Percentiles rank a stretch among this genome's conserved stretches.
Conservation (phyloP, 2,113 vertebrate species). For the Grus americana region DNA sequence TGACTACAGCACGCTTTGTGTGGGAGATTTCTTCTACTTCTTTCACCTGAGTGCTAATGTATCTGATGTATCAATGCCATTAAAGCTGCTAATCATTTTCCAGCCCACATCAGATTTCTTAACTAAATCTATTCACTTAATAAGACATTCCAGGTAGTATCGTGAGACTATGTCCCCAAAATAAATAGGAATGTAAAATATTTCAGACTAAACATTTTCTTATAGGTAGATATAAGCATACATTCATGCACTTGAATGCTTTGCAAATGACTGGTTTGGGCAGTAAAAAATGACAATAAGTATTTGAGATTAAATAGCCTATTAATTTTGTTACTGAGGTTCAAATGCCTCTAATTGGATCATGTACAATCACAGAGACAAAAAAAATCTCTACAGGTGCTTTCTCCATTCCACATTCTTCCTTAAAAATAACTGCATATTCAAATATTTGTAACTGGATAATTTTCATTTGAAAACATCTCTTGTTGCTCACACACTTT, state of each 20-base stretch:
- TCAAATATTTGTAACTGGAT: background rate
- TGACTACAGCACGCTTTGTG: background rate
- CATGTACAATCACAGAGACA: background rate
- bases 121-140: background rate
- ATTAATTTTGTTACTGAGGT: background rate
- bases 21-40: constrained; percentile 21
- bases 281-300: background rate
- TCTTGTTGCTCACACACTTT: background rate
- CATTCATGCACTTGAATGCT: background rate
- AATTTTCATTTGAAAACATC: background rate
- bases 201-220: background rate
- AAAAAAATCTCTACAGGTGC: background rate
- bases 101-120: constrained; percentile 4
- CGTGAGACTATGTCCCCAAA: background rate
- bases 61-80: background rate
- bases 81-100: constrained; percentile 22
- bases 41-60: background rate
- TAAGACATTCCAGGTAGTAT: background rate
- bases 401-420: background rate
- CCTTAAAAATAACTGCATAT: background rate
- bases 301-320: background rate
- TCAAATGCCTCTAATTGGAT: background rate
- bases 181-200: background rate
- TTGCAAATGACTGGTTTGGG: background rate
- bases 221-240: background rate